Conservation (phyloP, 2,797 vertebrate genomes). For the Hephaestus fuliginosus region DNA sequence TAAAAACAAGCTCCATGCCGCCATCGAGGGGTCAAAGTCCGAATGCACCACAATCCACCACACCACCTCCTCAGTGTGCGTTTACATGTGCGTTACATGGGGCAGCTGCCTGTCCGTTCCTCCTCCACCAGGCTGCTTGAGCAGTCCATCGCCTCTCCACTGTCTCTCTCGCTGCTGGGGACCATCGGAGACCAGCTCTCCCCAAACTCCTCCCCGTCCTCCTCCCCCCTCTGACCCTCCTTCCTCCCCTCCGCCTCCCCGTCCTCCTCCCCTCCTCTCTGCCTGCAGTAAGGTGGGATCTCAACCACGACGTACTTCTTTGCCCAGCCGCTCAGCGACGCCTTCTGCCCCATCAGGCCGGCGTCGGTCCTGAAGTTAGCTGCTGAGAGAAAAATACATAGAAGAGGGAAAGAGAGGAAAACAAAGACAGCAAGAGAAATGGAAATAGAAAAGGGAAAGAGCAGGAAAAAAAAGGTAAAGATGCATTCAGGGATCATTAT, state of each 20-base stretch:
- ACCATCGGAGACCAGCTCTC: slow-evolving; percentile 75
- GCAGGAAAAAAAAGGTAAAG: background rate
- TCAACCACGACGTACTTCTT: slow-evolving; percentile 91
- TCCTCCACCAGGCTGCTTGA: slow-evolving; percentile 84
- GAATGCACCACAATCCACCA: background rate
- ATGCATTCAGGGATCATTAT: background rate
- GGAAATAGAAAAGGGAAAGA: background rate
- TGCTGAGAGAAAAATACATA: slow-evolving; percentile 22
- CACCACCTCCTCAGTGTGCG: background rate
- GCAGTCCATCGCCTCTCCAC: slow-evolving; percentile 92
- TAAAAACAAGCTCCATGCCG: slow-evolving; percentile 62
- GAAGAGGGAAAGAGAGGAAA: background rate
- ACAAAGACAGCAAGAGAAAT: background rate
- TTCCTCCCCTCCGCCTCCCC: slow-evolving; percentile 19
- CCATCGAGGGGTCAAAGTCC: slow-evolving; percentile 68
- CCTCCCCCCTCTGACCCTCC: slow-evolving; percentile 42
- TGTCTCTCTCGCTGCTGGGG: slow-evolving; percentile 66
- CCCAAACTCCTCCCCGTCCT: slow-evolving; percentile 55
- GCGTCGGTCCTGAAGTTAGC: slow-evolving; percentile 81
- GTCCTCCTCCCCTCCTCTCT: slow-evolving; percentile 79
- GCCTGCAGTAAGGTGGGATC: slow-evolving; percentile 92
- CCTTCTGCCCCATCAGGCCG: slow-evolving; percentile 79
- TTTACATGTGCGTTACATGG: slow-evolving; percentile 38
- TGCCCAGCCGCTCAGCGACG: slow-evolving; percentile 79
- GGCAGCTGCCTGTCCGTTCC: slow-evolving; percentile 59